Conservation (phyloP, 2,888 invertebrate genomes). For the Volucella inanis region DNA sequence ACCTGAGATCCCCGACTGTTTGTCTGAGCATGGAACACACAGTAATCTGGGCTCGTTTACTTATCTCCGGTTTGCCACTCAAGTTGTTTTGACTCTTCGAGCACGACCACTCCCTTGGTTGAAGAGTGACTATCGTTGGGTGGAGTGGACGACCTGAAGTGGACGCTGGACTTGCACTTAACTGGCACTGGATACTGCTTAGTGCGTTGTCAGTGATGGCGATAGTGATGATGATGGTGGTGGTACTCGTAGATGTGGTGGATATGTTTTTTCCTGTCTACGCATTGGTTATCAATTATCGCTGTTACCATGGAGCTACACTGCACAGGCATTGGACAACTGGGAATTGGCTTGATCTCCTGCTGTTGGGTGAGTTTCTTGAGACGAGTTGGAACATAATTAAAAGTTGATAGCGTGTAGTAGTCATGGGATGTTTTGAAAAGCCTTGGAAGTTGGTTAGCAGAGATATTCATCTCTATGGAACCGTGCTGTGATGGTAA, state of each 20-base stretch:
- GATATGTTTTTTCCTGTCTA: constrained; percentile 22
- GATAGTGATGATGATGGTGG: background rate
- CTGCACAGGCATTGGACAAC: background rate
- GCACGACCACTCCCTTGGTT: constrained; percentile 59
- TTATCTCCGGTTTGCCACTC: constrained; percentile 58
- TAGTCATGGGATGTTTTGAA: background rate
- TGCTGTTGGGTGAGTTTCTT: constrained; percentile 50
- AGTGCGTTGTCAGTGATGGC: background rate
- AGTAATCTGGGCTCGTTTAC: constrained; percentile 43
- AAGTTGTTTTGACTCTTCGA: constrained; percentile 62
- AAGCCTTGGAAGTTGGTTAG: constrained; percentile 6
- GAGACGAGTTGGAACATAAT: constrained; percentile 52
- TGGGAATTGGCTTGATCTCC: constrained; percentile 47
- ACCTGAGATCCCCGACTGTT: constrained; percentile 62
- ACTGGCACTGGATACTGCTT: too few relatives aligned
- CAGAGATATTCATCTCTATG: constrained; percentile 38
- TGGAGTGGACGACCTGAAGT: too few relatives aligned
- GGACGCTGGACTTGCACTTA: too few relatives aligned
- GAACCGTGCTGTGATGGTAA: constrained; percentile 40
- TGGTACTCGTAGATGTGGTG: background rate
- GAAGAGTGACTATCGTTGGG: constrained; percentile 1
- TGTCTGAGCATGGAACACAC: constrained; percentile 42
- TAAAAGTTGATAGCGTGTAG: constrained; percentile 44
- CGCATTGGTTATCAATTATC: constrained; percentile 70
- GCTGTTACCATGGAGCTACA: constrained; percentile 34